phyloP scores from a whole-genome alignment of 1,140 invertebrate species.

The Chrysoperla carnea region DNA sequence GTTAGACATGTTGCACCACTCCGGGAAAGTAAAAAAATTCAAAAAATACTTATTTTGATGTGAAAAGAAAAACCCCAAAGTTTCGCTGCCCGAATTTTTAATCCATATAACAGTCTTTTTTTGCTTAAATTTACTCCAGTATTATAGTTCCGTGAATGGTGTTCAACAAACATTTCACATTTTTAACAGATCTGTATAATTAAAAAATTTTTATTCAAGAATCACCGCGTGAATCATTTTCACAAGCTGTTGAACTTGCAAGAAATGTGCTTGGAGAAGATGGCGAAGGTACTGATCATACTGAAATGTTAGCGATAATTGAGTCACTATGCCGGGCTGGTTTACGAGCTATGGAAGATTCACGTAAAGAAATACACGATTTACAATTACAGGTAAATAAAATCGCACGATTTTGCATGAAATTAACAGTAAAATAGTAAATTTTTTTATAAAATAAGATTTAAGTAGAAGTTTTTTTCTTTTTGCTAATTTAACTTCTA shows the following conservation, averaged over 20 bases:
- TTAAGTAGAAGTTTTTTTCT: too few relatives aligned
- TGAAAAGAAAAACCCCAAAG: too few relatives aligned
- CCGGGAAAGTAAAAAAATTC: too few relatives aligned
- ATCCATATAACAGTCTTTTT: too few relatives aligned
- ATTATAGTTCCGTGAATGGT: too few relatives aligned
- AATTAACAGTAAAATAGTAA: neutral
- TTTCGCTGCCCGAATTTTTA: too few relatives aligned
- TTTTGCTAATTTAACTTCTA: neutral
- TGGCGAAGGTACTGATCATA: slow-evolving; percentile 22
- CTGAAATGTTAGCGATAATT: slow-evolving; percentile 32
- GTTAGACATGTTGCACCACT: too few relatives aligned
- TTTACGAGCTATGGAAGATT: slow-evolving; percentile 40
- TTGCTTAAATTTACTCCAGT: too few relatives aligned
- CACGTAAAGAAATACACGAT: slow-evolving; percentile 46
- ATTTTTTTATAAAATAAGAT: too few relatives aligned
- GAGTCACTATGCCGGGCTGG: slow-evolving; percentile 39
- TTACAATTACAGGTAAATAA: slow-evolving; percentile 45
- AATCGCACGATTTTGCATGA: slow-evolving; percentile 1
- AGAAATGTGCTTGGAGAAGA: slow-evolving; percentile 25
- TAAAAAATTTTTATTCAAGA: neutral
- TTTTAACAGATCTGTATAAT: too few relatives aligned
- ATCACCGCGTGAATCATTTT: slow-evolving; percentile 11
- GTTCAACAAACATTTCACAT: too few relatives aligned
- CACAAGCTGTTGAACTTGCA: slow-evolving; percentile 26
- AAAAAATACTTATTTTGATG: too few relatives aligned